These are phyloP conservation scores for Blastomussa wellsi DNA, from an alignment of 92 coral and sea anemone species.

Conservation along the genomic window DNA sequence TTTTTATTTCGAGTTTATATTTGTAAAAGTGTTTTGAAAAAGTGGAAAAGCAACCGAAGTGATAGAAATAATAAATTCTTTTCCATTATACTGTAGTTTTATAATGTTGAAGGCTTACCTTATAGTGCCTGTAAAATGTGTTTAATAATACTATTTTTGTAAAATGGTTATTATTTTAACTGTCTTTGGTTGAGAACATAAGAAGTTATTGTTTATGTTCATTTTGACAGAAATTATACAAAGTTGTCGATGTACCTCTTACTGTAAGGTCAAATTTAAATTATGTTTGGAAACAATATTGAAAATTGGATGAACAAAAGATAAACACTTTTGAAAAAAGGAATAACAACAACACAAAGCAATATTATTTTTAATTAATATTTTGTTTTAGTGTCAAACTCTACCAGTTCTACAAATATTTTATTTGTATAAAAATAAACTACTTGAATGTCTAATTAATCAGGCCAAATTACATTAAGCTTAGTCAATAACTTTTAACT, in stretches of 20 bases:
- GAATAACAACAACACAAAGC: background rate
- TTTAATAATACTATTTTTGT: background rate
- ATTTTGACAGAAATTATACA: too few relatives aligned
- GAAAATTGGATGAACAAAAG: too few relatives aligned
- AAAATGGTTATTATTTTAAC: too few relatives aligned
- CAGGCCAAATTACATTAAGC: too few relatives aligned
- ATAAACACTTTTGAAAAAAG: background rate
- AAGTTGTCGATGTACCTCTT: too few relatives aligned
- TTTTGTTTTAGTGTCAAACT: background rate
- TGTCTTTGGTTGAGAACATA: background rate
- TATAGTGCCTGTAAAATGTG: background rate
- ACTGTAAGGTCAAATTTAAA: too few relatives aligned
- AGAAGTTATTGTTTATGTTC: background rate
- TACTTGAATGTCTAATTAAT: too few relatives aligned
- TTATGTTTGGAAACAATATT: too few relatives aligned
- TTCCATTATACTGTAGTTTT: background rate
- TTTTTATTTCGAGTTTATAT: background rate
- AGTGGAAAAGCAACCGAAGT: background rate
- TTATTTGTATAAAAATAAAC: too few relatives aligned
- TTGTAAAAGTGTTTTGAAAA: background rate
- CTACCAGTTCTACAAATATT: too few relatives aligned
- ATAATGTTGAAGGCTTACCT: background rate
- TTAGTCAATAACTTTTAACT: too few relatives aligned
- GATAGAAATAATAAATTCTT: background rate
- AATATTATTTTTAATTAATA: background rate